Conservation (phyloP, 2,113 vertebrate species). For the Cyanoliseus patagonus region DNA sequence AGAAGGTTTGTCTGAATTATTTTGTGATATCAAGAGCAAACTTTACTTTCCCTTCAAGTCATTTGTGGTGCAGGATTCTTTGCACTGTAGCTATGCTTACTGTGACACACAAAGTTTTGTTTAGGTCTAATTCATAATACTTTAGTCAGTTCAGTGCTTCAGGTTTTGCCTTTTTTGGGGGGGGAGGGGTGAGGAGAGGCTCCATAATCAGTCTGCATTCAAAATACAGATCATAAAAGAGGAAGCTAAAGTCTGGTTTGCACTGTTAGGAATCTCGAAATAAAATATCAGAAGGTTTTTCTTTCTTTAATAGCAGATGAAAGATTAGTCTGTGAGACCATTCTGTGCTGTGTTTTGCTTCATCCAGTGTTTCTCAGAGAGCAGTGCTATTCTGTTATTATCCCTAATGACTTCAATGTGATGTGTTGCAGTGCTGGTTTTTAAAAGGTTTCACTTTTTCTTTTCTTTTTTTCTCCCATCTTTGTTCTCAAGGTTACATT, state of each 20-base stretch:
- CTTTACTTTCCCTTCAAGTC: not conserved
- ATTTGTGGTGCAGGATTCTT: not conserved
- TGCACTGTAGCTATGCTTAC: not conserved
- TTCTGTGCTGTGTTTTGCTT: not conserved
- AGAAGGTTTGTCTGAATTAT: not conserved
- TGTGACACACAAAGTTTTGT: not conserved
- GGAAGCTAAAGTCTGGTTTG: not conserved
- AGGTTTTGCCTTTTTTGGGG: not conserved
- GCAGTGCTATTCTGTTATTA: not conserved
- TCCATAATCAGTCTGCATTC: not conserved
- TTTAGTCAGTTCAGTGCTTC: not conserved
- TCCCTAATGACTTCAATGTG: not conserved
- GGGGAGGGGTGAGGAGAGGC: not conserved
- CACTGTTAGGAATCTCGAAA: not conserved
- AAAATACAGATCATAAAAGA: not conserved
- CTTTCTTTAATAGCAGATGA: not conserved
- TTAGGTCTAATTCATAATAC: not conserved
- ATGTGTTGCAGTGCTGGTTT: not conserved
- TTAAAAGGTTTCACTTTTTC: not conserved
- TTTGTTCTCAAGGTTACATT: slow-evolving; percentile 24
- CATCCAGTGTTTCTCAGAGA: not conserved
- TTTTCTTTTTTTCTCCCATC: not conserved
- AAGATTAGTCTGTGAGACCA: not conserved
- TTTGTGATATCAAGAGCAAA: not conserved
- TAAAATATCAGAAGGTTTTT: not conserved